Evolutionary conservation across 2,113 vertebrate genomes (phyloP).

Genomic region (Eretmochelys imbricata): DNA sequence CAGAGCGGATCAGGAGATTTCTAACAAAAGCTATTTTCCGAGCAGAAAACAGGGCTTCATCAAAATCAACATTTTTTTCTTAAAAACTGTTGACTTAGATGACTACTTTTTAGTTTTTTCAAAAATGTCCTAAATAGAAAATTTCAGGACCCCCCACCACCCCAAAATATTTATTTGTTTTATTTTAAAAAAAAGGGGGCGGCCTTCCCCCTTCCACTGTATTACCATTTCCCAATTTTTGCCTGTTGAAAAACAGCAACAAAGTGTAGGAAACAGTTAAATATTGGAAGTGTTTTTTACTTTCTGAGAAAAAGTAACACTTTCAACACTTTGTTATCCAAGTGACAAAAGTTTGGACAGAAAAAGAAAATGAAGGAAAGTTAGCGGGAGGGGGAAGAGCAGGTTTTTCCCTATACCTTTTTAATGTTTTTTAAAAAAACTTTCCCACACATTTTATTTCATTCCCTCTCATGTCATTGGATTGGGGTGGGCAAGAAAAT

Average conservation of each 20-base stretch:
- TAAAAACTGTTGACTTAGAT: not conserved
- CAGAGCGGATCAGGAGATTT: not conserved
- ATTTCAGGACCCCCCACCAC: not conserved
- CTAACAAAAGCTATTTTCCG: not conserved
- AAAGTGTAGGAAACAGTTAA: not conserved
- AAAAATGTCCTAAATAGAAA: not conserved
- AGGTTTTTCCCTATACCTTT: not conserved
- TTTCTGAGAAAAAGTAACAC: slow-evolving; percentile 48
- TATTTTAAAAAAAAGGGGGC: not conserved
- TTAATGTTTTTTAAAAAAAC: not conserved
- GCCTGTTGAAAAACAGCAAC: not conserved
- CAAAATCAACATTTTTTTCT: not conserved
- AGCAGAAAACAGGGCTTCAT: not conserved
- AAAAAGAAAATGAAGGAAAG: slow-evolving; percentile 60
- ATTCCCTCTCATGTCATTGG: not conserved
- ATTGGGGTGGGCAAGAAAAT: not conserved
- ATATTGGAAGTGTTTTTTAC: not conserved
- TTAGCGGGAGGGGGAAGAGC: slow-evolving; percentile 4
- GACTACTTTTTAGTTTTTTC: not conserved
- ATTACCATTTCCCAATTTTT: not conserved
- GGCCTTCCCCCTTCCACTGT: not conserved
- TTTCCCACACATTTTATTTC: slow-evolving; percentile 54
- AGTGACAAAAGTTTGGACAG: slow-evolving; percentile 44
- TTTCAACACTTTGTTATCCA: slow-evolving; percentile 29
- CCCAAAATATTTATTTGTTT: not conserved